These are phyloP conservation scores for Coremacera marginata DNA, from an alignment of 2,888 invertebrate species.

Conservation along the genomic window DNA sequence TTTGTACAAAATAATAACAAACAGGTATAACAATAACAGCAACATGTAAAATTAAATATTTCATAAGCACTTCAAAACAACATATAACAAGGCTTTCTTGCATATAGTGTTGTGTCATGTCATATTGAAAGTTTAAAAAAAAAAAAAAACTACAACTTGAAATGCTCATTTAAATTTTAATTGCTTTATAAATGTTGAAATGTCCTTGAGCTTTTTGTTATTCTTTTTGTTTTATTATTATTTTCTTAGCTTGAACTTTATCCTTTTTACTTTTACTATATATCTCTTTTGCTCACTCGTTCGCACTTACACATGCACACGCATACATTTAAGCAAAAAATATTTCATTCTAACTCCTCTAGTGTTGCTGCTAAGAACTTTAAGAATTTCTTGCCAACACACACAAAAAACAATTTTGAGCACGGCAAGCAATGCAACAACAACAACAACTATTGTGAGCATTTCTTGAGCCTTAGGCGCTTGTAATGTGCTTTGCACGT, in stretches of 20 bases:
- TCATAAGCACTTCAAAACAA: not conserved
- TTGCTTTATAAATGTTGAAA: slow-evolving; percentile 67
- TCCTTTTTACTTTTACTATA: not conserved
- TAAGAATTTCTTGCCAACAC: too few species aligned
- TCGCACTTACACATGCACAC: not conserved
- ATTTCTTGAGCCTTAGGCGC: not conserved
- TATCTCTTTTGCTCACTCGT: not conserved
- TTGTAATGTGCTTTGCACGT: not conserved
- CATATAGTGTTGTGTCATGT: too few species aligned
- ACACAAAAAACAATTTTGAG: too few species aligned
- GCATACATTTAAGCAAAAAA: too few species aligned
- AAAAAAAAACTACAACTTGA: slow-evolving; percentile 41
- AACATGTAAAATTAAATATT: slow-evolving; percentile 7
- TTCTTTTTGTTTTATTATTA: not conserved
- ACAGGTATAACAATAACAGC: not conserved
- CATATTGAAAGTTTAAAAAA: too few species aligned
- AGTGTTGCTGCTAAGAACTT: too few species aligned
- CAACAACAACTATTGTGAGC: too few species aligned
- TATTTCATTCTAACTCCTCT: too few species aligned
- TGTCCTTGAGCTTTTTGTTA: slow-evolving; percentile 60
- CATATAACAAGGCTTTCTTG: not conserved
- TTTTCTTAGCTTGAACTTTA: not conserved
- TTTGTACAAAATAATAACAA: not conserved
- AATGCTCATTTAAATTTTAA: slow-evolving; percentile 66
- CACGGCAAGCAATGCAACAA: too few species aligned